Percentiles rank a stretch among this genome's conserved stretches.
phyloP scores from a whole-genome alignment of 2,797 vertebrate species.

The Aplochiton taeniatus region DNA sequence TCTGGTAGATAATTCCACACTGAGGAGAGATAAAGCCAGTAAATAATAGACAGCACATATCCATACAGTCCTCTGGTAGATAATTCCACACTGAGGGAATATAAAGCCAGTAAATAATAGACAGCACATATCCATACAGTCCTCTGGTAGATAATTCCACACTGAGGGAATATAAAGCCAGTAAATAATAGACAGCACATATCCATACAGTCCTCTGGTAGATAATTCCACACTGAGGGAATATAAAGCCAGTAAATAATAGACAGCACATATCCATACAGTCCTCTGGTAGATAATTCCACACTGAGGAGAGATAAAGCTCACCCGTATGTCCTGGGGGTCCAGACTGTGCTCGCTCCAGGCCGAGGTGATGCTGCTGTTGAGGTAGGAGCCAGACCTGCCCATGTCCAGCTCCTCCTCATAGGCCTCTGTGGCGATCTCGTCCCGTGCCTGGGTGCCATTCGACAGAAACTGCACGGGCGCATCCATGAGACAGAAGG shows the following conservation, averaged over 20 bases:
- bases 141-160: too few species aligned
- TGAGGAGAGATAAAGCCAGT: too few species aligned
- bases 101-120: too few species aligned
- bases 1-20: too few species aligned
- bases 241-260: too few species aligned
- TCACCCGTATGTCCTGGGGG: constrained; percentile 96
- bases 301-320: not conserved
- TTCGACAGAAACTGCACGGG: constrained; percentile 87
- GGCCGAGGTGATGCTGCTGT: constrained; percentile 97
- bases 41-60: too few species aligned
- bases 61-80: too few species aligned
- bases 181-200: too few species aligned
- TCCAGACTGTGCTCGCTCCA: constrained; percentile 99
- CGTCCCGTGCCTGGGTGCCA: constrained; percentile 92
- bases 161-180: too few species aligned
- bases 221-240: not conserved
- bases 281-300: not conserved
- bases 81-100: too few species aligned
- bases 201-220: not conserved
- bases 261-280: too few species aligned
- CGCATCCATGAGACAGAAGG: constrained; percentile 1
- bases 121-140: too few species aligned
- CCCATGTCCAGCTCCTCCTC: constrained; percentile 98
- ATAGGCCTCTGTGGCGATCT: constrained; percentile 94
- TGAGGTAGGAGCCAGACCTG: constrained; percentile 93